These are phyloP conservation scores for Cenopis cana DNA, from an alignment of 2,888 invertebrate species.

Conservation along the genomic window DNA sequence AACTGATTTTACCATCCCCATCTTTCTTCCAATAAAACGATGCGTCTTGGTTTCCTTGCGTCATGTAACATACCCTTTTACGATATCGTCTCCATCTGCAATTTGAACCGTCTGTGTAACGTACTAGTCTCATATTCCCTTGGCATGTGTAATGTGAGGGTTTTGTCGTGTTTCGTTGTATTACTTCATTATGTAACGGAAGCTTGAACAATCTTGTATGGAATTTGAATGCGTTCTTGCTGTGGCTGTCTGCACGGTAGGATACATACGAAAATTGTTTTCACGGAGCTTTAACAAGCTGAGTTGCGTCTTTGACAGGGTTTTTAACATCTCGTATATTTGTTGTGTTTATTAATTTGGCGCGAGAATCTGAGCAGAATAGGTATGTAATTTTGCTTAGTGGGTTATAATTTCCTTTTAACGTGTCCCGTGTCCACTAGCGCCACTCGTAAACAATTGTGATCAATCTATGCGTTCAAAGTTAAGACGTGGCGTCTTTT, in stretches of 20 bases:
- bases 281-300: slow-evolving; percentile 35
- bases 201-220: slow-evolving; percentile 39
- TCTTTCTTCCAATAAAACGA: slow-evolving; percentile 41
- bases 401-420: no score
- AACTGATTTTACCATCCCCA: slow-evolving; percentile 43
- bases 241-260: slow-evolving; percentile 23
- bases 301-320: background rate
- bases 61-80: slow-evolving; percentile 37
- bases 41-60: slow-evolving; percentile 39
- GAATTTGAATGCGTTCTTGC: slow-evolving; percentile 40
- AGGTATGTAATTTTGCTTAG: no score
- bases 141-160: slow-evolving; percentile 10
- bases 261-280: slow-evolving; percentile 41
- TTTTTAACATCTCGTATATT: slow-evolving; percentile 8
- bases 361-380: background rate
- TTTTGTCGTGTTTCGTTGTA: slow-evolving; percentile 38
- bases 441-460: no score
- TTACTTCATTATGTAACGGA: slow-evolving; percentile 45
- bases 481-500: background rate
- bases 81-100: background rate
- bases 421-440: no score
- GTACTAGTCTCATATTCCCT: background rate
- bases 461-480: no score
- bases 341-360: slow-evolving; percentile 13
- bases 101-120: background rate